These are phyloP conservation scores for Rhinolophus sinicus DNA, from an alignment of 2,113 vertebrate genomes.

Conservation along the genomic window DNA sequence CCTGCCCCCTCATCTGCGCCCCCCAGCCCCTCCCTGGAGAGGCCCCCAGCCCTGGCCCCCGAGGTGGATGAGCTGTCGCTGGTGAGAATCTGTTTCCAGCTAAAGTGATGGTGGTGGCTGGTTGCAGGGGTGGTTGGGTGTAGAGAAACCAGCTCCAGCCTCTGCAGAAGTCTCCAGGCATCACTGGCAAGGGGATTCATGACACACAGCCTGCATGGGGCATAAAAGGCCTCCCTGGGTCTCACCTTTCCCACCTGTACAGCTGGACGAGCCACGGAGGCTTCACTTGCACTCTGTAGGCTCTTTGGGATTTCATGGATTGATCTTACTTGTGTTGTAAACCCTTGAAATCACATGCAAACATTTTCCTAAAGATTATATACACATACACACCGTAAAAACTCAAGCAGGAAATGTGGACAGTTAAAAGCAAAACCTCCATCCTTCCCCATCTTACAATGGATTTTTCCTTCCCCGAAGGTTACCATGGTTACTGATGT, in stretches of 20 bases:
- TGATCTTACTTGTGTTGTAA: background rate
- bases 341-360: background rate
- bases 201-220: background rate
- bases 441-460: background rate
- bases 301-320: background rate
- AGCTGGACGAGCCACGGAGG: too few relatives aligned
- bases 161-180: background rate
- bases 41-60: constrained; percentile 82
- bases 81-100: constrained; percentile 91
- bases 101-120: constrained; percentile 87
- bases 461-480: background rate
- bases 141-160: background rate
- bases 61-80: constrained; percentile 95
- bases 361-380: background rate
- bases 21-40: constrained; percentile 82
- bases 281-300: background rate
- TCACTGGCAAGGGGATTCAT: background rate
- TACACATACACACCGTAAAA: background rate
- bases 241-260: background rate
- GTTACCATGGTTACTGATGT: constrained; percentile 65
- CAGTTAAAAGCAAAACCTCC: constrained; percentile 41
- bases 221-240: background rate
- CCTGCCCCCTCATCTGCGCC: constrained; percentile 84
- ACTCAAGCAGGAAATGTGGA: background rate
- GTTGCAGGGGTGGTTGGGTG: constrained; percentile 87